A percentile compares a stretch with the other conserved stretches of the same genome.
Conservation (phyloP, 2,888 invertebrate genomes). For the Amphimallon solstitiale region DNA sequence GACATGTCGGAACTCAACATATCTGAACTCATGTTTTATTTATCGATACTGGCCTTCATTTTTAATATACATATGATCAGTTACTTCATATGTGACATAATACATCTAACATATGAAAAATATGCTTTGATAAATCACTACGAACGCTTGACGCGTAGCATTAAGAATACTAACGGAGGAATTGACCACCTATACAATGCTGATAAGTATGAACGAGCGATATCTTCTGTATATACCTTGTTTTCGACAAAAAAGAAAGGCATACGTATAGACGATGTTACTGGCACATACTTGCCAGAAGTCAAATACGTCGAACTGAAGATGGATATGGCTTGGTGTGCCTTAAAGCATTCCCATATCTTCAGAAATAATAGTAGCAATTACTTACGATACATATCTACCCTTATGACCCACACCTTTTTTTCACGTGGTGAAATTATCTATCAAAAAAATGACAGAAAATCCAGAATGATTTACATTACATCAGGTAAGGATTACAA, state of each 20-base stretch:
- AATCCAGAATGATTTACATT: constrained; percentile 48
- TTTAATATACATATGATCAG: constrained; percentile 37
- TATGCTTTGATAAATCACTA: constrained; percentile 22
- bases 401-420: constrained; percentile 42
- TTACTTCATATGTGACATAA: constrained; percentile 33
- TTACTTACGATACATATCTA: constrained; percentile 43
- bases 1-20: neutral
- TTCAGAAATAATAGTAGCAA: constrained; percentile 43
- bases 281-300: constrained; percentile 38
- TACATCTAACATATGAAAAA: constrained; percentile 13
- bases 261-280: neutral
- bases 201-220: constrained; percentile 7
- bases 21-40: constrained; percentile 1
- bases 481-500: constrained; percentile 37
- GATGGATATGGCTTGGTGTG: constrained; percentile 45
- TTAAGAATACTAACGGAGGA: neutral
- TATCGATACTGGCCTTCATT: constrained; percentile 8
- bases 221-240: constrained; percentile 10
- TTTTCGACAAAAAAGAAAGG: constrained; percentile 27
- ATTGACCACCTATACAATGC: neutral
- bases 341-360: constrained; percentile 48
- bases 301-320: constrained; percentile 41
- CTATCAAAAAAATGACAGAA: constrained; percentile 42
- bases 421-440: constrained; percentile 48
- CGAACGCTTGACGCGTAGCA: constrained; percentile 8